Base-by-base conservation (phyloP, 2,113 vertebrate genomes). In the Aegithalos caudatus region DNA sequence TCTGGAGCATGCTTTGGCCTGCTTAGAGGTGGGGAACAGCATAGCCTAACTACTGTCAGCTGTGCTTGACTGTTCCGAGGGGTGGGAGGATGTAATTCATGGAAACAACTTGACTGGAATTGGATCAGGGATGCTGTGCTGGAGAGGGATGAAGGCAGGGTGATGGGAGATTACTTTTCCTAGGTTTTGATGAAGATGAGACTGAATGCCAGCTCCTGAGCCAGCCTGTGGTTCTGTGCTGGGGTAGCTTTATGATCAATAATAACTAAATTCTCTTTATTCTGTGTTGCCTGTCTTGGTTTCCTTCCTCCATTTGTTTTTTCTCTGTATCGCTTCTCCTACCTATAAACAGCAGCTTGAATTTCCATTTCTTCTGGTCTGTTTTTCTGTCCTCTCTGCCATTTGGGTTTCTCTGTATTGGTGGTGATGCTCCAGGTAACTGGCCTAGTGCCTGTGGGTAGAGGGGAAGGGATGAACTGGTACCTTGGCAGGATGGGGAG, bases 221-320 rank as follows among this genome's bases (percentile, higher is more conserved):
- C 48, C 57, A 85, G 25, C 16, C 37, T 77, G 31, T 7, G 1
- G 6, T 51, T 80, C 71, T 86, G 35, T 7, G 15, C 57, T 28
- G 22, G 72, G 24, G 33, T 58, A 60, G 44, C 47, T 71, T 76
- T 28, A 16, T 2, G 1, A 11, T 70, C 53, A 35, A 29, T 60
- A 72, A 31, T 65, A 88, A 60, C 21, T 58, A 12, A 62, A 81
- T 82, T 69, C 6, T 84, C 28, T 51, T 29, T 86, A 71, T 50
- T 29, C 40, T 57, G 1, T 6, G 1, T 54, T 72, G n/a, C 60
- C 42, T 44, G 20, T 45, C 71, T 88, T 56, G 29, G 8, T 74
- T 95, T 94, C 44, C 47, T 61, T 62, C 62, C 38, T 65, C 40
- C 45, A 71, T 81, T 79, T 87, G 40, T 42, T 62, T 81, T 78